A percentile compares a stretch with the other conserved stretches of the same genome.
Conservation (phyloP, 1,140 invertebrate species). For the Scaptomyza montana region DNA sequence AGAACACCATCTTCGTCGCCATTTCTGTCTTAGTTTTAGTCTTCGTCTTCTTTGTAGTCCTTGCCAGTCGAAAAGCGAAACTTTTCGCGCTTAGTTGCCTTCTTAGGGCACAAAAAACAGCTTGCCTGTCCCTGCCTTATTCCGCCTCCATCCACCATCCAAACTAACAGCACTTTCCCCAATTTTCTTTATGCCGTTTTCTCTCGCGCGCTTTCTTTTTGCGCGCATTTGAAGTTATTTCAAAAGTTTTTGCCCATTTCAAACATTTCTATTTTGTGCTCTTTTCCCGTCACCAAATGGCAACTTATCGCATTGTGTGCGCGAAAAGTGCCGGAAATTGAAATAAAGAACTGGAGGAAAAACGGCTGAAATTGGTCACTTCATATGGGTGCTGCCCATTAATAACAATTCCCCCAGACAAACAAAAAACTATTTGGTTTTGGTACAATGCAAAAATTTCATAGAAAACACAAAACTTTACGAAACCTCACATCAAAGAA, state of each 20-base stretch:
- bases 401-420: slow-evolving; percentile 37
- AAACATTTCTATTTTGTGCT: slow-evolving; percentile 18
- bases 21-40: not conserved
- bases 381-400: slow-evolving; percentile 28
- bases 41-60: slow-evolving; percentile 16
- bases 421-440: slow-evolving; percentile 26
- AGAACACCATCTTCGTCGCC: slow-evolving; percentile 44
- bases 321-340: slow-evolving; percentile 58
- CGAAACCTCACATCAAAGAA: not conserved
- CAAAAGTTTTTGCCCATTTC: slow-evolving; percentile 34
- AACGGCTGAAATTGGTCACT: slow-evolving; percentile 26
- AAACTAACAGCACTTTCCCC: slow-evolving; percentile 29
- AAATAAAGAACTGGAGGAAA: slow-evolving; percentile 48
- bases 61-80: slow-evolving; percentile 51
- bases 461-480: slow-evolving; percentile 5
- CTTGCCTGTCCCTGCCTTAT: slow-evolving; percentile 4
- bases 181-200: slow-evolving; percentile 47
- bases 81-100: slow-evolving; percentile 60
- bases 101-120: slow-evolving; percentile 47
- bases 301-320: slow-evolving; percentile 51
- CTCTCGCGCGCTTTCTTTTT: slow-evolving; percentile 13
- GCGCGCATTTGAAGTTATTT: slow-evolving; percentile 52
- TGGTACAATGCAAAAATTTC: slow-evolving; percentile 17
- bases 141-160: too few species aligned
- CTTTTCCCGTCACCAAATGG: slow-evolving; percentile 44